Evolutionary conservation across 2,113 vertebrate genomes (phyloP).

Genomic region (Mirounga angustirostris): DNA sequence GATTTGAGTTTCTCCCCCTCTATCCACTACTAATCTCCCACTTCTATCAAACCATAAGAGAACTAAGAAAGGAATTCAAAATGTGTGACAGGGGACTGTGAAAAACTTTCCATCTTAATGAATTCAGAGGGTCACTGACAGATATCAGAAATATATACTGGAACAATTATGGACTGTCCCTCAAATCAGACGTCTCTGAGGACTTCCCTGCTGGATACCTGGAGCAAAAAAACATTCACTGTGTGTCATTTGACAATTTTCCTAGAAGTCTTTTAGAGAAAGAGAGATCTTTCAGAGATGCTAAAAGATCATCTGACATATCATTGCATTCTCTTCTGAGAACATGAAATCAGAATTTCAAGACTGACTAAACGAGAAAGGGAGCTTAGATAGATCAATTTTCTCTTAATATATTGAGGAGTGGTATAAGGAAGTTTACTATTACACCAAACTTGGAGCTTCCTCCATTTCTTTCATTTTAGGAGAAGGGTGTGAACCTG

Average conservation of each 20-base stretch:
- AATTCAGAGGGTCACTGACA: slow-evolving; percentile 41
- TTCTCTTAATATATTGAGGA: slow-evolving; percentile 26
- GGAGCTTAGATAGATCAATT: neutral
- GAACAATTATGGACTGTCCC: neutral
- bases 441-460: neutral
- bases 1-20: neutral
- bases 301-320: neutral
- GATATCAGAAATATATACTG: neutral
- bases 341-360: slow-evolving; percentile 65
- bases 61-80: slow-evolving; percentile 47
- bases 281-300: slow-evolving; percentile 20
- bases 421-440: neutral
- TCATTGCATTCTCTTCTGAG: neutral
- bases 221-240: slow-evolving; percentile 33
- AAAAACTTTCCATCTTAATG: slow-evolving; percentile 27
- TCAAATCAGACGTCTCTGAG: slow-evolving; percentile 38
- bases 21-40: neutral
- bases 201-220: slow-evolving; percentile 30
- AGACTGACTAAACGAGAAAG: slow-evolving; percentile 26
- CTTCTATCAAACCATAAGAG: neutral
- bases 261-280: slow-evolving; percentile 29
- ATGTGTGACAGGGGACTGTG: slow-evolving; percentile 18
- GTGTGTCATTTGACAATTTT: slow-evolving; percentile 13
- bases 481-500: slow-evolving; percentile 16
- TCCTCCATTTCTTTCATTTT: slow-evolving; percentile 66